Conservation (phyloP, 2,888 invertebrate genomes). For the Cepaea hortensis region DNA sequence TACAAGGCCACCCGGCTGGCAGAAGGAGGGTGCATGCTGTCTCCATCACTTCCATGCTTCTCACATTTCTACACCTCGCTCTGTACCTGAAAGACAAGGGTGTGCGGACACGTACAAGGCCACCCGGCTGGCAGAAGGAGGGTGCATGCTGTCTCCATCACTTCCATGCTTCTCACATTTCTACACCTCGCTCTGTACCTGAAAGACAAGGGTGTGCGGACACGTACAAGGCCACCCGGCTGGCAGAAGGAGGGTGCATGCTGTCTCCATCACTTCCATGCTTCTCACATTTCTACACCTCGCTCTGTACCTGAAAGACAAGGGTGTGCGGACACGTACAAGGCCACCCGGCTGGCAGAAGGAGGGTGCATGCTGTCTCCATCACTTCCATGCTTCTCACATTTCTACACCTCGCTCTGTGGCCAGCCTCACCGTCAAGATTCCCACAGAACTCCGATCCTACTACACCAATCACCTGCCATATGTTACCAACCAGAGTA, state of each 20-base stretch:
- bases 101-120: constrained; percentile 69
- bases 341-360: constrained; percentile 40
- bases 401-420: constrained; percentile 65
- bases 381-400: constrained; percentile 64
- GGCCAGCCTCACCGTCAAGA: constrained; percentile 67
- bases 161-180: too few species aligned
- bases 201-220: constrained; percentile 68
- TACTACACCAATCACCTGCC: constrained; percentile 74
- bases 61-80: constrained; percentile 65
- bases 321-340: constrained; percentile 69
- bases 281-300: too few species aligned
- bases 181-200: constrained; percentile 67
- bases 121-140: too few species aligned
- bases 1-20: constrained; percentile 69
- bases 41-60: constrained; percentile 66
- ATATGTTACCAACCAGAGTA: constrained; percentile 78
- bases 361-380: constrained; percentile 67
- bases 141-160: too few species aligned
- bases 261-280: too few species aligned
- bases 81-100: constrained; percentile 68
- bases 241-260: too few species aligned
- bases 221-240: constrained; percentile 70
- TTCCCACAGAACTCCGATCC: constrained; percentile 67
- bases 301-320: constrained; percentile 67
- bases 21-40: constrained; percentile 70